Base-by-base conservation (phyloP, 2,888 invertebrate species). In the Heliothis peltigera region DNA sequence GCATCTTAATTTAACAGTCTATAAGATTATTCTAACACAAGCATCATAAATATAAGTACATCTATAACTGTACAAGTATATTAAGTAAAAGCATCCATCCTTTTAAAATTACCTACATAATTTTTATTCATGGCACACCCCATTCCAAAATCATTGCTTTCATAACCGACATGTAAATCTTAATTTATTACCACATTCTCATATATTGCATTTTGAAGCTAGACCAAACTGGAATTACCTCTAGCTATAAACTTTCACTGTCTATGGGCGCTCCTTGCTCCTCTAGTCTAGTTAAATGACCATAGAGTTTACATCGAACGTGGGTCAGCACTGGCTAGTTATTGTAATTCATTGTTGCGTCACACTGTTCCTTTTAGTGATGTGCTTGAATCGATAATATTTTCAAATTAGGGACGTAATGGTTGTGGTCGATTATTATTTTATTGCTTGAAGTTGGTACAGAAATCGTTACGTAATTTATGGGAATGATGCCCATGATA, bases 301-400 rank as follows among this genome's bases (percentile, higher is more conserved):
- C 62, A 71, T 75, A 57, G 62, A 70, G 55, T 59, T 19, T 55
- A 39, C 46, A 32, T 69, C 28, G 19, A 56, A 43, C 18, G 21
- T 56, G 60, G 76, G 65, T 68, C 68, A 69, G 48, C 17, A 63
- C 39, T 57, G 18, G 48, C 53, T 61, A 55, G 56, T 60, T 35
- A 52, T 55, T 54, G 44, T 61, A 28, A 69, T 49, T 39, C 47
- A 63, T 17, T 53, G 22, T 79, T 79, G 62, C 58, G 52, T 55
- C 64, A 79, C 64, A 79, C 48, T 55, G 51, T 70, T 71, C 61
- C 68, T 61, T 47, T 35, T 54, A 72, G 59, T 60, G 69, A 78
- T 63, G 78, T 55, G 46, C 18, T 12, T 59, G n/a, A 5, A 51
- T 54, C 55, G 61, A 66, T 66, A 22, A 43, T 42, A 17, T 12